These are phyloP conservation scores for Epizoanthus scotinus DNA, from an alignment of 92 coral and sea anemone species.

Conservation along the genomic window DNA sequence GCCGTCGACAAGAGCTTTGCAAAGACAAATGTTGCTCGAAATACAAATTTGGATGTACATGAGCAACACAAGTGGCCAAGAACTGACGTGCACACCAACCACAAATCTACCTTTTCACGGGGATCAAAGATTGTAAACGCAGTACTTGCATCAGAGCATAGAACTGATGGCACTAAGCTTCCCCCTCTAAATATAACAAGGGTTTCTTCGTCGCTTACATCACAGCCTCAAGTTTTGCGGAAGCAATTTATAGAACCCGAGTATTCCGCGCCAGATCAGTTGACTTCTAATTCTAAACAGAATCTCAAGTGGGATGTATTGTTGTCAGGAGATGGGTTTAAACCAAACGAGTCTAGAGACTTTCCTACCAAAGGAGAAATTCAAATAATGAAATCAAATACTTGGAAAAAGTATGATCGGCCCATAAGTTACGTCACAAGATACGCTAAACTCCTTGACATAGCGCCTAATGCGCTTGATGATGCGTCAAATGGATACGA, in stretches of 20 bases:
- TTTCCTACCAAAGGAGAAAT: slow-evolving; percentile 19
- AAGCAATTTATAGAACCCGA: neutral
- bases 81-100: neutral
- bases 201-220: neutral
- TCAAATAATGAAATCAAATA: neutral
- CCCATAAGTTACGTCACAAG: neutral
- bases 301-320: slow-evolving; percentile 12
- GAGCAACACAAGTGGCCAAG: neutral
- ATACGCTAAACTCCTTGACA: slow-evolving; percentile 22
- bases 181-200: neutral
- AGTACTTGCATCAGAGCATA: neutral
- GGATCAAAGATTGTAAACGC: neutral
- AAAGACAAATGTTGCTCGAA: neutral
- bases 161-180: neutral
- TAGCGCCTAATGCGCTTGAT: neutral
- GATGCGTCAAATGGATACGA: neutral
- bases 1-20: neutral
- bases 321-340: slow-evolving; percentile 17
- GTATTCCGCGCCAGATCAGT: neutral
- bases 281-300: neutral
- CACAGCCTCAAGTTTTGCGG: neutral
- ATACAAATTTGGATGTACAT: neutral
- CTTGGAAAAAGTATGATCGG: slow-evolving; percentile 9
- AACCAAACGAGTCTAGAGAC: slow-evolving; percentile 18
- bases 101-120: neutral